A percentile compares a stretch with the other conserved stretches of the same genome.
Conservation (phyloP, 2,113 vertebrate genomes). For the Charina bottae region DNA sequence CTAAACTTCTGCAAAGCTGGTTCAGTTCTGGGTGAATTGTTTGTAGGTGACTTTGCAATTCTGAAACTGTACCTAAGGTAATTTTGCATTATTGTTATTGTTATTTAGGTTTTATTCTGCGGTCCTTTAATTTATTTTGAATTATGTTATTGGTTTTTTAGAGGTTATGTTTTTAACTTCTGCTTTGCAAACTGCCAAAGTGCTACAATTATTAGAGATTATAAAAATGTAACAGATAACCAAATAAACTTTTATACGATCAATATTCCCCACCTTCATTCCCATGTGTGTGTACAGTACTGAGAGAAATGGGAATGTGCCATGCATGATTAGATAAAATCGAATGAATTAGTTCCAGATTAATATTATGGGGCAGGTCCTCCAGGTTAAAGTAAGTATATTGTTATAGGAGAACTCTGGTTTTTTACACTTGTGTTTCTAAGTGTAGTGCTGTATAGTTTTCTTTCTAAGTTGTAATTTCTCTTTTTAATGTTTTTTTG, state of each 20-base stretch:
- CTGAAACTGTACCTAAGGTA: background rate
- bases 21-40: background rate
- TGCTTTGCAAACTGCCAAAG: background rate
- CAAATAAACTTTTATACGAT: background rate
- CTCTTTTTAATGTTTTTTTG: slow-evolving; percentile 31
- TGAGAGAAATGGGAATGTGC: background rate
- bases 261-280: background rate
- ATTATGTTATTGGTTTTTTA: background rate
- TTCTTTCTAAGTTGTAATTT: slow-evolving; percentile 37
- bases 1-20: background rate
- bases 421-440: slow-evolving; percentile 27
- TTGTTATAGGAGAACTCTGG: background rate
- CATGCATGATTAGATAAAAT: background rate
- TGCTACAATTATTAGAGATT: background rate
- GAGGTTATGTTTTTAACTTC: background rate
- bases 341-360: background rate
- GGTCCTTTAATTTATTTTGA: background rate
- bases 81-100: background rate
- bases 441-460: background rate
- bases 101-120: background rate
- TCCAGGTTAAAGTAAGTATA: background rate
- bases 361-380: background rate
- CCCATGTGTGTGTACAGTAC: background rate
- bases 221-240: background rate
- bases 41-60: background rate